Base-by-base conservation (phyloP, 2,797 vertebrate species). In the Megalops cyprinoides region DNA sequence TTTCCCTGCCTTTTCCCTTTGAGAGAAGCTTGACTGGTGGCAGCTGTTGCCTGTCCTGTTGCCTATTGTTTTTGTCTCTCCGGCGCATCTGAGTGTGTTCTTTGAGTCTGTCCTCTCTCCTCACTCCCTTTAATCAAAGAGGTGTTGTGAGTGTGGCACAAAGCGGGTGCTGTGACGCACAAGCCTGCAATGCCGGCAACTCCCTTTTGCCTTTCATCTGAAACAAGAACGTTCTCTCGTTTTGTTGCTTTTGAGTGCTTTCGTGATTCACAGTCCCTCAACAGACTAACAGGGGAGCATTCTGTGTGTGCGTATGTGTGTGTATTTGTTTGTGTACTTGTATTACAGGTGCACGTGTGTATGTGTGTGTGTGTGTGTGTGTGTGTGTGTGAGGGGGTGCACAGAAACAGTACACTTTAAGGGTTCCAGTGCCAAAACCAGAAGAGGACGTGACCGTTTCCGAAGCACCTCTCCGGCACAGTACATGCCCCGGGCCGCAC, bases 191-290 rank as follows among this genome's bases (percentile, higher is more conserved):
- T 90, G 82, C 87, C 85, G 87, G 88, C 82, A 86, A 89, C 88
- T 88, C 88, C 91, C 88, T 88, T 89, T 79, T 87, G 87, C 86
- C 87, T 91, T 92, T 91, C 91, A 90, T 86, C 90, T 86, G 87
- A 91, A 90, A 91, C 85, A 85, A 87, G 84, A 87, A 87, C 90
- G 87, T 88, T 81, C 78, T 73, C 49, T 82, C 87, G 88, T 88
- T 85, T 93, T 90, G 81, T 89, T 90, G n/a, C 92, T 92, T 86
- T 90, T 89, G 84, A 84, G 84, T 86, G 85, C 76, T n/a, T n/a
- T 85, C 87, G 86, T 85, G 83, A 69, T 82, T 81, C 55, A 81
- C 39, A 67, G 69, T 55, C 51, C 79, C 79, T 73, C 84, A 39
- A 2, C 37, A 42, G 65, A 69, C 83, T 77, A 79, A 87, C 86